Evolutionary conservation across 2,888 invertebrate genomes (phyloP).

Genomic region (Hedya salicella): DNA sequence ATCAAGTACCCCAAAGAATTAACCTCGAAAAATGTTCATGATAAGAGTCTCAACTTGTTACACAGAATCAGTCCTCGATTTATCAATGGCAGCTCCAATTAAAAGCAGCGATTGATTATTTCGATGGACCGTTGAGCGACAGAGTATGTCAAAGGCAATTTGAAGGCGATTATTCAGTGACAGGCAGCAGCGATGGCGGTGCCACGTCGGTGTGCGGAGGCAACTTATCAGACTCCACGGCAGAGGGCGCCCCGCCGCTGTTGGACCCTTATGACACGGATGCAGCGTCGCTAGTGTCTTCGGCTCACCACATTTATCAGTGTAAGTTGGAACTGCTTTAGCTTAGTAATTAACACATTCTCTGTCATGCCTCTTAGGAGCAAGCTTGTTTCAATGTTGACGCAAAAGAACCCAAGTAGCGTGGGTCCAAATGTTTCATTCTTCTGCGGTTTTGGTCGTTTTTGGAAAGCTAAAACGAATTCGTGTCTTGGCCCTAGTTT

Average conservation of each 20-base stretch:
- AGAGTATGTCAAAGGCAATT: slow-evolving; percentile 41
- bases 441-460: too few species aligned
- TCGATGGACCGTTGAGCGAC: slow-evolving; percentile 16
- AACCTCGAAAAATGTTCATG: too few species aligned
- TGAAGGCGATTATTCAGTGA: slow-evolving; percentile 60
- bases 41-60: background rate
- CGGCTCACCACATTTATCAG: slow-evolving; percentile 90
- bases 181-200: slow-evolving; percentile 91
- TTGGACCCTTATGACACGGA: slow-evolving; percentile 89
- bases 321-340: slow-evolving; percentile 79
- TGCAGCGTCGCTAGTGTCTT: slow-evolving; percentile 89
- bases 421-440: too few species aligned
- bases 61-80: background rate
- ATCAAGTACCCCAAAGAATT: too few species aligned
- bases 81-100: slow-evolving; percentile 10
- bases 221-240: slow-evolving; percentile 92
- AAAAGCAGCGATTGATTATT: slow-evolving; percentile 20
- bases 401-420: too few species aligned
- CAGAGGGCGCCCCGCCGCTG: slow-evolving; percentile 88
- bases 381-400: too few species aligned
- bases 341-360: too few species aligned
- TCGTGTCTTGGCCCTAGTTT: too few species aligned
- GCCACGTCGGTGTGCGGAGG: slow-evolving; percentile 92
- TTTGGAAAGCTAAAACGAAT: too few species aligned
- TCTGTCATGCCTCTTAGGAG: too few species aligned